Conservation (phyloP, 1,140 invertebrate species). For the Chrysoperla carnea region DNA sequence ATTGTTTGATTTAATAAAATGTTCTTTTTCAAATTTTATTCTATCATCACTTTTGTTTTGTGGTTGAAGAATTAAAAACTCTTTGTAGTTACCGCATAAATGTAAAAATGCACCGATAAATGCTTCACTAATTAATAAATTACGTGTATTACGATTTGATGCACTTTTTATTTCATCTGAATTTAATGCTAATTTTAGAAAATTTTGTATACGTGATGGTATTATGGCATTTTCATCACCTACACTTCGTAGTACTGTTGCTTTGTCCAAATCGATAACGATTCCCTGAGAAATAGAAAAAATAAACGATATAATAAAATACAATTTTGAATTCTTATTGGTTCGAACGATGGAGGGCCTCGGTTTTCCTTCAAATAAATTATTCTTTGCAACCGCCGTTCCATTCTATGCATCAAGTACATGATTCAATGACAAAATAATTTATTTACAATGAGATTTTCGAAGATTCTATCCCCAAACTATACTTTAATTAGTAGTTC, state of each 20-base stretch:
- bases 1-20: constrained; percentile 15
- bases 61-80: constrained; percentile 25
- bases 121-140: constrained; percentile 43
- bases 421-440: no score
- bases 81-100: constrained; percentile 37
- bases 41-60: constrained; percentile 27
- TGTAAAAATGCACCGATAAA: constrained; percentile 48
- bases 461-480: background rate
- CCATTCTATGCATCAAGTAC: no score
- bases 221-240: constrained; percentile 46
- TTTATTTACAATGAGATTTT: no score
- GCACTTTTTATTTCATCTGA: constrained; percentile 21
- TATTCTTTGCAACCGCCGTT: no score
- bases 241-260: constrained; percentile 28
- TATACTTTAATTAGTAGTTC: background rate
- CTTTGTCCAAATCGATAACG: constrained; percentile 43
- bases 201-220: constrained; percentile 36
- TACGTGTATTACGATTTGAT: constrained; percentile 17
- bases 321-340: no score
- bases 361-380: no score
- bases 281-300: constrained; percentile 29
- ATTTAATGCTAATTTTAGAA: constrained; percentile 25
- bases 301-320: no score
- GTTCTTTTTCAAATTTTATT: constrained; percentile 28
- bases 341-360: no score